Evolutionary conservation across 1,140 invertebrate genomes (phyloP), one percentile per base, ranked within the genome.

Genomic region (Pinna nobilis): DNA sequence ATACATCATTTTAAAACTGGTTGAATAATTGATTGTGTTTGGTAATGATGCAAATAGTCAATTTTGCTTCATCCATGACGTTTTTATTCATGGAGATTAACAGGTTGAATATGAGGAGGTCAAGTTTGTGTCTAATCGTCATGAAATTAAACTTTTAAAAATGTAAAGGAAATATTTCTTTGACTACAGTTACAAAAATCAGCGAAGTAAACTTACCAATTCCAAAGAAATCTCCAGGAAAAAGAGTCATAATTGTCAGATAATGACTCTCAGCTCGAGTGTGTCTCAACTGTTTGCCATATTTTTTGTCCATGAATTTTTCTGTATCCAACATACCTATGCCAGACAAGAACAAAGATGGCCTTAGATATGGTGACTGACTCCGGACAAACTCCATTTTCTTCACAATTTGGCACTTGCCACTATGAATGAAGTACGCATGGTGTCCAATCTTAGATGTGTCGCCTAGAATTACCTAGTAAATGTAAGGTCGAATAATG

Each of bases 381-480:
- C 37, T 64, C 6, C 70, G 37, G 0, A 78, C 33, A 18, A 80
- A 18, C 0, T 28, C 35, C 5, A 80, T 23, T 51, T 57, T 49
- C 25, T 73, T 69, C 18, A 78, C 53, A 9, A 80, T 47, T 0
- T 39, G 20, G 30, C 68, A 73, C 39, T 70, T 70, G 0, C 79
- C 79, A 18, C 37, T 70, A 13, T 30, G 39, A 18, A 80, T 63
- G 50, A 78, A 75, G 65, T 59, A 77, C 6, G 78, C 72, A 41
- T 57, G 5, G 3, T 74, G 57, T 44, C 71, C 51, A n/a, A 69
- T 7, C 1, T 37, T 30, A 3, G 23, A 39, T 44, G 37, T 44
- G 32, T 80, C 51, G 28, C 76, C 72, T 33, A 73, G 50, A 9
- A 80, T 70, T 1, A 77, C 35, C 79, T 80, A 18, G 15, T n/a